These are phyloP conservation scores for Epistrophe eligans DNA, from an alignment of 2,888 invertebrate species.

Conservation along the genomic window DNA sequence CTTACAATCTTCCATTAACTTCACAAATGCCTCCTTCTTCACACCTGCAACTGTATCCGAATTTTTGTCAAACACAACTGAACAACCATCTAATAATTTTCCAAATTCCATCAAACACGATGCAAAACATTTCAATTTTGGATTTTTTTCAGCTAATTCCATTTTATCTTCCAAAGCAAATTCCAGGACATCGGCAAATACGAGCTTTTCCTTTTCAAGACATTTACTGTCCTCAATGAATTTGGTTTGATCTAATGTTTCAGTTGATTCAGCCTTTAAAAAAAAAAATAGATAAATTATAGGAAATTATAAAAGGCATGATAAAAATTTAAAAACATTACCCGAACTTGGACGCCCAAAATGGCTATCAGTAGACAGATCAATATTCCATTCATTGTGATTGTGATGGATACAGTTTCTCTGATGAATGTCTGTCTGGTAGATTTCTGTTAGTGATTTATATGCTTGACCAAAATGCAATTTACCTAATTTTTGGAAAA, in stretches of 20 bases:
- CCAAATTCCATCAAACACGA: slow-evolving; percentile 32
- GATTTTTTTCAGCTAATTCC: slow-evolving; percentile 32
- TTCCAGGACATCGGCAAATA: neutral
- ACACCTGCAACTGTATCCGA: neutral
- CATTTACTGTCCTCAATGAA: slow-evolving; percentile 18
- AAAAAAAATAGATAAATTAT: neutral
- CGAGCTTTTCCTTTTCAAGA: neutral
- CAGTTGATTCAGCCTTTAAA: neutral
- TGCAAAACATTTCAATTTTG: slow-evolving; percentile 45
- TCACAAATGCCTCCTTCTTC: neutral
- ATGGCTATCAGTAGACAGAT: neutral
- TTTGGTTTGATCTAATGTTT: neutral
- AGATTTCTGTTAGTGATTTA: neutral
- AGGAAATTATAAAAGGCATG: too few relatives aligned
- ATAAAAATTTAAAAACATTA: neutral
- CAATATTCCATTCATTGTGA: neutral
- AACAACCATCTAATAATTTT: slow-evolving; percentile 16
- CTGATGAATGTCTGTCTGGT: neutral
- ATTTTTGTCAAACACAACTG: neutral
- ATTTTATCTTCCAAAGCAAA: neutral
- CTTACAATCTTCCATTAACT: slow-evolving; percentile 14
- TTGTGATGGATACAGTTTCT: neutral
- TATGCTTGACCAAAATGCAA: neutral
- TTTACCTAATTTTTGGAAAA: neutral
- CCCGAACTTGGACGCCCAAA: neutral